Base-by-base conservation (phyloP, 2,113 vertebrate genomes). In the Butorides virescens region DNA sequence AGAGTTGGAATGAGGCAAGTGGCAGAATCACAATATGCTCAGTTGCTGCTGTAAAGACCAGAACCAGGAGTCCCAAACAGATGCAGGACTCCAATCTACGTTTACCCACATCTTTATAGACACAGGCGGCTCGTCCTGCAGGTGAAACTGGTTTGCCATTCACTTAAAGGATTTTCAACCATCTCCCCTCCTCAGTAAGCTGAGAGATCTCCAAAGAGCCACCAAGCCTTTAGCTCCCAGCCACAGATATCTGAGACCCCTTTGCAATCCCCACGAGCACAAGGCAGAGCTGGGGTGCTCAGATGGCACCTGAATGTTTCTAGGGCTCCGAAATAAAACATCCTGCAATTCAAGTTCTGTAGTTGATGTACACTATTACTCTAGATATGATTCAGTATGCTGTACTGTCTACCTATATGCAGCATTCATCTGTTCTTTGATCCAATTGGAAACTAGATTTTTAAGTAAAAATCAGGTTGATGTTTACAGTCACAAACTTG, bases 161-260 rank as follows among this genome's bases (percentile, higher is more conserved):
- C 63, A 32, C 22, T 42, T 11, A 2, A 32, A 83, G n/a, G 8
- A 32, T 61, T 56, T 73, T 49, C 52, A 68, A 30, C 52, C 37
- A 18, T 61, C 56, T 63, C 4, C 19, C 27, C 75, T 49, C 14
- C 21, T 80, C 11, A 11, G 10, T 12, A 62, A 55, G 17, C 13
- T 16, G 42, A 15, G 26, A 58, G 18, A 29, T 8, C 37, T 15
- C 29, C 36, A 30, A 81, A 37, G 12, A 25, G 14, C 4, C 34
- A 70, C n/a, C 16, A 56, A 36, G 26, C 4, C 18, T 92, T 78
- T 15, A 65, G 6, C 22, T 86, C 25, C 75, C 42, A 58, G 59
- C 7, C 19, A 5, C 1, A 0, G 27, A 7, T 39, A 6, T 2
- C 46, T 19, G 42, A 50, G 50, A 61, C 0, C 17, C 1, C 39